phyloP scores from a whole-genome alignment of 2,113 vertebrate species.

The Scopus umbretta region DNA sequence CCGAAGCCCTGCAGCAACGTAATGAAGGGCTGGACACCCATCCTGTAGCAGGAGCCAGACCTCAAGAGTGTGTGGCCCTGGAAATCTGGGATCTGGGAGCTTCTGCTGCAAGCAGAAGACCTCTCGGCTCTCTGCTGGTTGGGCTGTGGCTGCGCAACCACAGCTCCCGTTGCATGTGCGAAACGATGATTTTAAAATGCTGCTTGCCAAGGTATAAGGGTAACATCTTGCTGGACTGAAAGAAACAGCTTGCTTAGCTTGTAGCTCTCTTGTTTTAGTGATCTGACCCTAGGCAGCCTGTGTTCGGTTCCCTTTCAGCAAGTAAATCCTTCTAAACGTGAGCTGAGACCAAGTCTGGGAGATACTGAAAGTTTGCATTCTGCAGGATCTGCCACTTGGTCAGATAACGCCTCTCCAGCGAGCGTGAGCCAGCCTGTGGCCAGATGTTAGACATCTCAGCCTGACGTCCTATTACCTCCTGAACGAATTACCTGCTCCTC shows the following conservation, averaged over 20 bases:
- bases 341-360: neutral
- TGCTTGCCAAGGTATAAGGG: neutral
- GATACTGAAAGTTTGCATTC: neutral
- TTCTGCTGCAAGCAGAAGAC: neutral
- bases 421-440: neutral
- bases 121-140: neutral
- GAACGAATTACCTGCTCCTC: neutral
- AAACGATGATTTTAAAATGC: neutral
- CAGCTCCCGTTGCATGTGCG: rapidly evolving
- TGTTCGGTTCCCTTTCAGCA: neutral
- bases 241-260: neutral
- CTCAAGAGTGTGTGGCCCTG: neutral
- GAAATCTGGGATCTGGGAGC: neutral
- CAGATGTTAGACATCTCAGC: neutral
- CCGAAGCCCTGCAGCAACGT: neutral
- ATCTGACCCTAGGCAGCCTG: neutral
- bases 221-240: neutral
- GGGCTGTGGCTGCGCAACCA: neutral
- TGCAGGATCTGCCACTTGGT: neutral
- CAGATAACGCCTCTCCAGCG: neutral
- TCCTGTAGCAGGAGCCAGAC: neutral
- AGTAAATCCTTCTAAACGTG: neutral
- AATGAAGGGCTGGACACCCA: neutral
- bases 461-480: neutral
- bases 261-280: neutral